Conservation (phyloP, 1,140 invertebrate species). For the Macrosteles quadrilineatus region DNA sequence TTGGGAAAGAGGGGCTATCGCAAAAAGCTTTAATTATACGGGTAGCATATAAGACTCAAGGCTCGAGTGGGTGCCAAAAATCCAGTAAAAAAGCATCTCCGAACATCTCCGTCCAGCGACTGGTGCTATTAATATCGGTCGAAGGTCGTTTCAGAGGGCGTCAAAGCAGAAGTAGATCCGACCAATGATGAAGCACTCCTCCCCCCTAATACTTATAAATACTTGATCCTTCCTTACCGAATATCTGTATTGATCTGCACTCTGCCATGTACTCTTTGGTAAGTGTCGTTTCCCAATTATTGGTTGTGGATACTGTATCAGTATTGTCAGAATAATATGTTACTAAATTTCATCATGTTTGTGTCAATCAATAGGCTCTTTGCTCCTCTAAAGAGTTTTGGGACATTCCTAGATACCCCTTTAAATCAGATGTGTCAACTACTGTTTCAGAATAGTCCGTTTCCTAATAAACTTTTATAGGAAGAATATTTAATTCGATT, state of each 20-base stretch:
- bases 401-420: too few species aligned
- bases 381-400: too few species aligned
- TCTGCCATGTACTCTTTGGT: slow-evolving; percentile 13
- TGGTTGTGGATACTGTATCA: too few species aligned
- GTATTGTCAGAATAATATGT: too few species aligned
- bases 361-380: too few species aligned
- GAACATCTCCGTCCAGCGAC: background rate
- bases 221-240: background rate
- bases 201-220: slow-evolving; percentile 6
- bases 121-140: slow-evolving; percentile 19
- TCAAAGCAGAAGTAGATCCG: slow-evolving; percentile 15
- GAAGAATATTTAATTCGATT: too few species aligned
- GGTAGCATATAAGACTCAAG: background rate
- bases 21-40: slow-evolving; percentile 6
- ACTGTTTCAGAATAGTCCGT: too few species aligned
- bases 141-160: slow-evolving; percentile 9
- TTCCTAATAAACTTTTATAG: too few species aligned
- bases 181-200: slow-evolving; percentile 3
- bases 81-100: background rate
- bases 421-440: too few species aligned
- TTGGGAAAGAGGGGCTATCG: background rate
- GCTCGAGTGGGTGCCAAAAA: background rate
- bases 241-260: background rate
- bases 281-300: too few species aligned
- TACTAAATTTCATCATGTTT: too few species aligned